Evolutionary conservation across 2,888 invertebrate species (phyloP).

Genomic region (Cactoblastis cactorum): DNA sequence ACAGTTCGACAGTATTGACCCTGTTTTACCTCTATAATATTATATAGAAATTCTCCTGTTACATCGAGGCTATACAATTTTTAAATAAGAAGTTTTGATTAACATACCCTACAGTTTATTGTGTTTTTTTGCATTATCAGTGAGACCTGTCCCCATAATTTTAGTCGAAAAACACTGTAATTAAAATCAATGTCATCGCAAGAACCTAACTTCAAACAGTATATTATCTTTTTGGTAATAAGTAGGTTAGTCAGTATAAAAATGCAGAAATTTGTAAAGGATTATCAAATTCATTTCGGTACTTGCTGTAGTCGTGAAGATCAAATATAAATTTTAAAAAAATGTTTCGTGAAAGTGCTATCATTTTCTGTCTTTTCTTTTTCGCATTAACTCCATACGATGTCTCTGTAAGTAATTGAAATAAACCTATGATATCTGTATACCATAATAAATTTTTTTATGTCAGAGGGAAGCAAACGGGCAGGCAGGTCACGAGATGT

Average conservation of each 20-base stretch:
- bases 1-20: too few relatives aligned
- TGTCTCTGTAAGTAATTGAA: constrained; percentile 42
- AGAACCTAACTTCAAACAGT: constrained; percentile 10
- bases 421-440: too few relatives aligned
- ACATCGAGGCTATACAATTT: too few relatives aligned
- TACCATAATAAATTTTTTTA: too few relatives aligned
- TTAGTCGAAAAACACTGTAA: background rate
- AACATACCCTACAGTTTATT: background rate
- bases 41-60: too few relatives aligned
- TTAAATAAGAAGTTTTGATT: too few relatives aligned
- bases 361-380: constrained; percentile 33
- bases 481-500: too few relatives aligned
- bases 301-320: background rate
- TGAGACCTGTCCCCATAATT: constrained; percentile 3
- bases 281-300: constrained; percentile 11
- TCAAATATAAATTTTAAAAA: constrained; percentile 18
- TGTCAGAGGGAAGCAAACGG: too few relatives aligned
- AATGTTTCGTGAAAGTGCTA: constrained; percentile 37
- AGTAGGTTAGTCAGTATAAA: constrained; percentile 19
- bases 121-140: background rate
- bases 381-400: constrained; percentile 35
- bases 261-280: constrained; percentile 15
- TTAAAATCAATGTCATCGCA: constrained; percentile 21
- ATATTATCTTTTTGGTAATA: constrained; percentile 11
- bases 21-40: too few relatives aligned